Percentiles rank a stretch among this genome's conserved stretches.
These are phyloP conservation scores for Octonoba sinensis DNA, from an alignment of 2,888 invertebrate genomes.

Conservation along the genomic window DNA sequence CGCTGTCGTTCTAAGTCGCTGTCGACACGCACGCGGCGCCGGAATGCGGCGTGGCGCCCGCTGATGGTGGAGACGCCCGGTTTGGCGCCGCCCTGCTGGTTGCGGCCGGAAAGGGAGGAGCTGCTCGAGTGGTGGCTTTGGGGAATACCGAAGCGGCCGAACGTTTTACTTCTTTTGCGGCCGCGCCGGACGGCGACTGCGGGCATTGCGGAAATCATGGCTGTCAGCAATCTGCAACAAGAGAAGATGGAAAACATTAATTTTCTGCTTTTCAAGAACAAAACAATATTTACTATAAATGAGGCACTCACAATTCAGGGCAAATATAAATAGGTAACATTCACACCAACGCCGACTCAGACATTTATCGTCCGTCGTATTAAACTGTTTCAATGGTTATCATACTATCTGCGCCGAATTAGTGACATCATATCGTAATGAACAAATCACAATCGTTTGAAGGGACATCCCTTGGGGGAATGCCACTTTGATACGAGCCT, in stretches of 20 bases:
- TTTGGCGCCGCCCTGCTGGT: slow-evolving; percentile 25
- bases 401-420: no score
- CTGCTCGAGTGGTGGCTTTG: slow-evolving; percentile 61
- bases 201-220: slow-evolving; percentile 88
- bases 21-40: slow-evolving; percentile 22
- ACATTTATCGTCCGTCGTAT: no score
- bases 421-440: no score
- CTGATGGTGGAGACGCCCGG: slow-evolving; percentile 58
- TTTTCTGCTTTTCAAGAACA: not conserved
- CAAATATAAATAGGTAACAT: no score
- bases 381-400: no score
- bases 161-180: slow-evolving; percentile 77
- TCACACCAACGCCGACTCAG: no score
- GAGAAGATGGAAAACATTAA: not conserved
- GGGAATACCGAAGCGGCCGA: slow-evolving; percentile 49
- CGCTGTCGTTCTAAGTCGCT: slow-evolving; percentile 51
- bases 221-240: not conserved
- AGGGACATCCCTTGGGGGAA: no score
- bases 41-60: slow-evolving; percentile 11
- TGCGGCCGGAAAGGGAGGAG: slow-evolving; percentile 37
- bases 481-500: no score
- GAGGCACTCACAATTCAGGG: no score
- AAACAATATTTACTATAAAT: not conserved
- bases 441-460: no score
- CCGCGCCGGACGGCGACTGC: slow-evolving; percentile 88